Evolutionary conservation across 2,888 invertebrate species (phyloP).

Genomic region (Acanthosepion esculentum): DNA sequence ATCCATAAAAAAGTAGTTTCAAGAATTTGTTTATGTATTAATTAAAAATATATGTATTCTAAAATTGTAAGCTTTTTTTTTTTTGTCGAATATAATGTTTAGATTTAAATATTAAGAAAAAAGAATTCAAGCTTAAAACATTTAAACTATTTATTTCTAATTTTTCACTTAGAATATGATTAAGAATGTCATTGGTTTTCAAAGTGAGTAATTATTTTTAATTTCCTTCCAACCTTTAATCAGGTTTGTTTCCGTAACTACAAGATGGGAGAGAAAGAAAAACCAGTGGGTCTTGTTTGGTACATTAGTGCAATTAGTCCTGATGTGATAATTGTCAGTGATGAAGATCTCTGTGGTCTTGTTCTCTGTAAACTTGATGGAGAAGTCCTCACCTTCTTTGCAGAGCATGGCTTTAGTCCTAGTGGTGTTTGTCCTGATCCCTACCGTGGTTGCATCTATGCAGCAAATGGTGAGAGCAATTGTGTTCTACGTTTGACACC

Average conservation of each 20-base stretch:
- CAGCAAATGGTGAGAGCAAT: slow-evolving; percentile 34
- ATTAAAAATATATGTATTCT: no score
- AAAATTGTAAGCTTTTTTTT: no score
- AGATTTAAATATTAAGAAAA: no score
- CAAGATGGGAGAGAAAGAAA: slow-evolving; percentile 41
- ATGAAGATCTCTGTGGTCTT: slow-evolving; percentile 39
- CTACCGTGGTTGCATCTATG: slow-evolving; percentile 42
- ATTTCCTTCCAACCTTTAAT: not conserved
- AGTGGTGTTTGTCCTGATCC: slow-evolving; percentile 44
- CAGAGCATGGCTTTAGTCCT: not conserved
- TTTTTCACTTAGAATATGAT: no score
- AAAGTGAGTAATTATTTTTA: no score
- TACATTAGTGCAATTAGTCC: slow-evolving; percentile 40
- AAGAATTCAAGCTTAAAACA: no score
- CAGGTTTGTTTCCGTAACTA: slow-evolving; percentile 41
- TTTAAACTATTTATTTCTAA: no score
- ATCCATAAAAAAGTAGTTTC: no score
- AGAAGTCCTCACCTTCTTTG: slow-evolving; percentile 19
- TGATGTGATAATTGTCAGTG: slow-evolving; percentile 45
- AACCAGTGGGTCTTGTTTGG: slow-evolving; percentile 42
- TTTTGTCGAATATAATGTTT: no score
- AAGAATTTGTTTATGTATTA: no score
- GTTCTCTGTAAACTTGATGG: slow-evolving; percentile 36
- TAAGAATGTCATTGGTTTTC: no score
- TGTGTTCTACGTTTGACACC: slow-evolving; percentile 40